Conservation (phyloP, 2,797 vertebrate species). For the Novumbra hubbsi region DNA sequence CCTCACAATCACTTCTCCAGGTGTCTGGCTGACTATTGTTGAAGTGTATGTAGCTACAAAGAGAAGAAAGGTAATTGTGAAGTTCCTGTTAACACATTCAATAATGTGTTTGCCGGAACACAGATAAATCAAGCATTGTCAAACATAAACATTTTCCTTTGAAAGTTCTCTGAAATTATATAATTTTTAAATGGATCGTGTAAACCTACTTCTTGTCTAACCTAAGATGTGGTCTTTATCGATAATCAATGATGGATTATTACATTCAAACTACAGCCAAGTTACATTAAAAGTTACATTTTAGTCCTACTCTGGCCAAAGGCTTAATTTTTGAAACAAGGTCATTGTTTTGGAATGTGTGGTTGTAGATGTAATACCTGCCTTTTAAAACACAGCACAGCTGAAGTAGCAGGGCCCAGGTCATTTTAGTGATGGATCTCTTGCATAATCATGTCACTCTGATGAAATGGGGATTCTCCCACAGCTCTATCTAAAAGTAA, state of each 20-base stretch:
- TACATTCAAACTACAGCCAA: neutral
- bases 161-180: neutral
- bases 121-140: neutral
- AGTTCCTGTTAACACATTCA: neutral
- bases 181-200: neutral
- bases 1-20: neutral
- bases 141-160: neutral
- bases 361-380: neutral
- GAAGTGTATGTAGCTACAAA: constrained; percentile 14
- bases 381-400: neutral
- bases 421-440: neutral
- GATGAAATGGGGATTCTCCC: neutral
- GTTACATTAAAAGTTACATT: neutral
- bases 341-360: no score
- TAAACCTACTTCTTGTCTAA: neutral
- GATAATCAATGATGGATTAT: neutral
- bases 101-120: neutral
- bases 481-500: neutral
- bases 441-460: neutral
- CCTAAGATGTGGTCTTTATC: neutral
- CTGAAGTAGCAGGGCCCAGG: neutral
- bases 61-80: neutral
- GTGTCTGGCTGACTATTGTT: neutral
- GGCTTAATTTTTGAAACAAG: neutral
- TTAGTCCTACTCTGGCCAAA: no score